These are phyloP conservation scores for Aporrectodea caliginosa DNA, from an alignment of 1,140 invertebrate species.

Conservation along the genomic window DNA sequence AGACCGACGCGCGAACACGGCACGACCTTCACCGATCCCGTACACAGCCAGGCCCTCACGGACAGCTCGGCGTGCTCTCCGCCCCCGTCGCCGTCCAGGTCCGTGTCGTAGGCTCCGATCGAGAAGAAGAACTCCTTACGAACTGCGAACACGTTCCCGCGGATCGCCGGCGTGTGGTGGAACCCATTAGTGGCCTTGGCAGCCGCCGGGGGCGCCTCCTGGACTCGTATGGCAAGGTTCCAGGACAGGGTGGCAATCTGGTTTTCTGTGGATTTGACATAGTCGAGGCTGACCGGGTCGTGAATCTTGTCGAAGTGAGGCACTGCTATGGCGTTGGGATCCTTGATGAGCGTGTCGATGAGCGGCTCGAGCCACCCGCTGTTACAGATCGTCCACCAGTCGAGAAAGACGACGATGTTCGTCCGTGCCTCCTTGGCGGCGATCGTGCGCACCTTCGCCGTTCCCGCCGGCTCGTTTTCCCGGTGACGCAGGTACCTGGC, in stretches of 20 bases:
- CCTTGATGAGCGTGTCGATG: neutral
- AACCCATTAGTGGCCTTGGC: neutral
- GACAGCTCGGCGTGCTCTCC: conserved; percentile 31
- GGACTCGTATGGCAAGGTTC: conserved; percentile 14
- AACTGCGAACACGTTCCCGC: conserved; percentile 29
- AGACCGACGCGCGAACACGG: conserved; percentile 28
- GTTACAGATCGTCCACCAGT: neutral
- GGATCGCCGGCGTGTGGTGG: conserved; percentile 21
- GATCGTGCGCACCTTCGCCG: neutral
- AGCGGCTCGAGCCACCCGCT: conserved; percentile 31
- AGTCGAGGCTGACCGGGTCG: conserved; percentile 31
- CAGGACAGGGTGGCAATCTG: conserved; percentile 18
- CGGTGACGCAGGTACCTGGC: neutral
- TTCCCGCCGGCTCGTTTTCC: neutral
- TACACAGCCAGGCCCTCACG: conserved; percentile 30
- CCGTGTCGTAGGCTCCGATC: conserved; percentile 31
- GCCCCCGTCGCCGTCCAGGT: conserved; percentile 24
- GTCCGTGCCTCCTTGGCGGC: conserved; percentile 18
- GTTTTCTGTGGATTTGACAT: conserved; percentile 1
- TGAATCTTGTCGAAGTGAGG: conserved; percentile 29
- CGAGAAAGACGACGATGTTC: conserved; percentile 26
- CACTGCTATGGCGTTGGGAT: conserved; percentile 19
- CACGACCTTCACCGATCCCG: neutral
- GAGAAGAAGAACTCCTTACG: conserved; percentile 8
- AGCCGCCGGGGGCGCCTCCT: neutral